Conservation (phyloP, 2,888 invertebrate species). For the Panopea generosa region DNA sequence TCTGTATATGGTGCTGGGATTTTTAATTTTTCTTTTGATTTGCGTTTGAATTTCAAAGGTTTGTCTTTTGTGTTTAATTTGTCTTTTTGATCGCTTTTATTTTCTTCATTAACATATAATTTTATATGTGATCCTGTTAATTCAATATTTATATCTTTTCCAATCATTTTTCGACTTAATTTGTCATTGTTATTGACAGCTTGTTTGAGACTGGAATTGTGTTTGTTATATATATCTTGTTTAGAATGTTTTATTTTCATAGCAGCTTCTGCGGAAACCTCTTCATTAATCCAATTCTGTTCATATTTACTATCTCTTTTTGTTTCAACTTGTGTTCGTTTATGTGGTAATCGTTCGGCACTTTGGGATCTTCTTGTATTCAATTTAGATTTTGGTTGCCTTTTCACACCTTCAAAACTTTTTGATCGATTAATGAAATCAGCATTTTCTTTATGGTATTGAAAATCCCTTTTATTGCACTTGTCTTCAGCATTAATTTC, state of each 20-base stretch:
- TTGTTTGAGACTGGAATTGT: no score
- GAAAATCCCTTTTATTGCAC: no score
- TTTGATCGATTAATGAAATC: conserved; percentile 8
- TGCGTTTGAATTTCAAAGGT: background rate
- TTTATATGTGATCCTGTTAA: conserved; percentile 43
- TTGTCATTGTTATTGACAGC: no score
- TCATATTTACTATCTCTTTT: conserved; percentile 34
- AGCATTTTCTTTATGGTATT: no score
- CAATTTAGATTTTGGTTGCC: background rate
- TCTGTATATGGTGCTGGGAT: conserved; percentile 35
- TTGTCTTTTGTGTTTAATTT: background rate
- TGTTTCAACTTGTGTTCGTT: background rate
- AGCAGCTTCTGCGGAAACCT: background rate
- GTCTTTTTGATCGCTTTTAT: background rate
- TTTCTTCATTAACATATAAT: conserved; percentile 23
- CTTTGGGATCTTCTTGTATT: conserved; percentile 29
- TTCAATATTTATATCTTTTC: conserved; percentile 50
- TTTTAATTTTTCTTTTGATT: background rate
- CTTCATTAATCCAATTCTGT: conserved; percentile 27
- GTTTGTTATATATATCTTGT: no score
- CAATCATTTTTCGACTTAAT: conserved; percentile 27
- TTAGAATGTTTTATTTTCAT: no score
- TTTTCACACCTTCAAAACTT: conserved; percentile 14
- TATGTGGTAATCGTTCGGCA: conserved; percentile 18
- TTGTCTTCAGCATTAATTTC: no score